phyloP scores from a whole-genome alignment of 2,113 vertebrate species.

The Calidris pugnax region DNA sequence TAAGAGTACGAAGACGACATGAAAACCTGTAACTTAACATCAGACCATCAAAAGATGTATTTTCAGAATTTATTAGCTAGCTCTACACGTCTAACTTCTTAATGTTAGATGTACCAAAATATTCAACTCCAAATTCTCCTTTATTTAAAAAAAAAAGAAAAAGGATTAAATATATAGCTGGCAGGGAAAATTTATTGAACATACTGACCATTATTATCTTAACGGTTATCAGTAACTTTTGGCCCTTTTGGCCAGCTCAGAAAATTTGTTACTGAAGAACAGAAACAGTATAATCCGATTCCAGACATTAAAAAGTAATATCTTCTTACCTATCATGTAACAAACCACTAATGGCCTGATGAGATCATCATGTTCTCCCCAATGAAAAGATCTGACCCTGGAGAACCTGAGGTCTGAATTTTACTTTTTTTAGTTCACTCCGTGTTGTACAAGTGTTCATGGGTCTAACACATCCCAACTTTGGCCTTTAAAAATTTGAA shows the following conservation, averaged over 20 bases:
- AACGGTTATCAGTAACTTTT: neutral
- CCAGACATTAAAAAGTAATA: neutral
- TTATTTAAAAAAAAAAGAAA: neutral
- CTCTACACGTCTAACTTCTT: neutral
- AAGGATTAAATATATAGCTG: neutral
- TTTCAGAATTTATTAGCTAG: neutral
- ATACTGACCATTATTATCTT: neutral
- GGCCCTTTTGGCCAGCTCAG: neutral
- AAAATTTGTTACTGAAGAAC: neutral
- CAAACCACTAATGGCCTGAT: neutral
- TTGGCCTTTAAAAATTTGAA: neutral
- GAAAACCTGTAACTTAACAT: neutral
- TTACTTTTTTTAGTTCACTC: neutral
- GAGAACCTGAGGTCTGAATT: neutral
- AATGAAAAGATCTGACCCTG: neutral
- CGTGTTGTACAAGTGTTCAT: neutral
- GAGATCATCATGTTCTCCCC: neutral
- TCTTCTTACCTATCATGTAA: neutral
- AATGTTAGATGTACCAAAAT: neutral
- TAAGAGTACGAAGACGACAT: neutral
- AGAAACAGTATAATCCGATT: neutral
- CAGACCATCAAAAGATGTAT: neutral
- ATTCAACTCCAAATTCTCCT: neutral
- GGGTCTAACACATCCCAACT: neutral
- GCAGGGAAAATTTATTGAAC: neutral